Conservation (phyloP, 2,113 vertebrate genomes). For the Tauraco erythrolophus region DNA sequence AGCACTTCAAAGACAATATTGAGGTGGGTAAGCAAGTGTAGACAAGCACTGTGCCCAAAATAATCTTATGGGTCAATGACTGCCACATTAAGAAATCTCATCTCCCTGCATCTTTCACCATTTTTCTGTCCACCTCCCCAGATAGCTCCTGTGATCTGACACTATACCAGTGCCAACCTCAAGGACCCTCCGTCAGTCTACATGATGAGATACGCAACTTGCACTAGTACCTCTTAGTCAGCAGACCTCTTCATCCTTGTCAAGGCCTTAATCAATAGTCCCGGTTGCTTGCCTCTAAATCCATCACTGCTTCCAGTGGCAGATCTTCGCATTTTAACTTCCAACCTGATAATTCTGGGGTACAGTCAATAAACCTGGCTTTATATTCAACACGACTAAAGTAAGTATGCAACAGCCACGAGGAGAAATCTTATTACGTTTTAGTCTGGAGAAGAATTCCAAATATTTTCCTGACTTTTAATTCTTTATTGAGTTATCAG, state of each 20-base stretch:
- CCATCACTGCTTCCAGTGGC: neutral
- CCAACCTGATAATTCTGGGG: neutral
- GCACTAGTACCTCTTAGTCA: neutral
- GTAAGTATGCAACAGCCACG: neutral
- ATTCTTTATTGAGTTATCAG: neutral
- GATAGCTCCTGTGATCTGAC: neutral
- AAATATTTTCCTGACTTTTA: neutral
- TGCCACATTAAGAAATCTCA: neutral
- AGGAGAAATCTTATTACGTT: neutral
- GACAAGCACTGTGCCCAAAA: neutral
- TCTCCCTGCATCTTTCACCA: neutral
- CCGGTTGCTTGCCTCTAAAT: neutral
- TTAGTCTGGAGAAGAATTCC: neutral
- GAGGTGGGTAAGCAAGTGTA: neutral
- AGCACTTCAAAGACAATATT: neutral
- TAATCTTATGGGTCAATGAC: neutral
- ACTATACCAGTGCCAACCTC: neutral
- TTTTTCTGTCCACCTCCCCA: neutral
- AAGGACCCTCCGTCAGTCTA: neutral
- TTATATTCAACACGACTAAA: neutral
- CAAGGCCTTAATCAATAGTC: neutral
- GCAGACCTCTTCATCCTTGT: neutral
- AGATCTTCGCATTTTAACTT: neutral
- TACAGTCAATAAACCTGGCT: neutral
- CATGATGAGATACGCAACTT: fast-evolving